Percentiles rank a stretch among this genome's conserved stretches.
These are phyloP conservation scores for Pholis gunnellus DNA, from an alignment of 2,113 vertebrate species.

Conservation along the genomic window DNA sequence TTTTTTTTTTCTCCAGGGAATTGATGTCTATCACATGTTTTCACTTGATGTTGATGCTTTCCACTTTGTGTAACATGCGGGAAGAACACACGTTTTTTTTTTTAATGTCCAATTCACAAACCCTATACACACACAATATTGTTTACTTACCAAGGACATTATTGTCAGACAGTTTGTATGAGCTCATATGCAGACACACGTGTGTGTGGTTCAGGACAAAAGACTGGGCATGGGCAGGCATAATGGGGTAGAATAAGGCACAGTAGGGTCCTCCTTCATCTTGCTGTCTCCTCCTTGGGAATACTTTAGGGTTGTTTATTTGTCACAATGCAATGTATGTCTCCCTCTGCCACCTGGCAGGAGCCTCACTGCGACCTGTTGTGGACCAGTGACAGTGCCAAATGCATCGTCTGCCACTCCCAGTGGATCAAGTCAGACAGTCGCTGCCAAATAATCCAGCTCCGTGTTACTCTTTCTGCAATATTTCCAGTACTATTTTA, in stretches of 20 bases:
- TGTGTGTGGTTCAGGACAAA: constrained; percentile 33
- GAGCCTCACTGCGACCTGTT: constrained; percentile 70
- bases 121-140: not conserved
- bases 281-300: constrained; percentile 59
- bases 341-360: constrained; percentile 71
- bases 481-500: constrained; percentile 38
- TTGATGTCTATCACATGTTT: constrained; percentile 42
- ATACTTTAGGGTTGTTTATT: constrained; percentile 68
- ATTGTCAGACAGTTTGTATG: constrained; percentile 38
- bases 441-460: constrained; percentile 70
- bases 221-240: constrained; percentile 26
- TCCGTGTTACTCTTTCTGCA: constrained; percentile 45
- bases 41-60: constrained; percentile 38
- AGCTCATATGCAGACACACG: constrained; percentile 5
- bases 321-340: constrained; percentile 66
- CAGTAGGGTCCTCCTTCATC: constrained; percentile 60
- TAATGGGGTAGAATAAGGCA: constrained; percentile 53
- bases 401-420: constrained; percentile 69
- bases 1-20: constrained; percentile 24
- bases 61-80: constrained; percentile 33
- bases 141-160: constrained; percentile 35
- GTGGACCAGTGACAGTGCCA: constrained; percentile 76
- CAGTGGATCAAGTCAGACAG: constrained; percentile 69
- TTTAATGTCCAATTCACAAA: constrained; percentile 4
- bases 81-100: constrained; percentile 10